These are phyloP conservation scores for Contarinia nasturtii DNA, from an alignment of 1,140 invertebrate genomes.

Conservation along the genomic window DNA sequence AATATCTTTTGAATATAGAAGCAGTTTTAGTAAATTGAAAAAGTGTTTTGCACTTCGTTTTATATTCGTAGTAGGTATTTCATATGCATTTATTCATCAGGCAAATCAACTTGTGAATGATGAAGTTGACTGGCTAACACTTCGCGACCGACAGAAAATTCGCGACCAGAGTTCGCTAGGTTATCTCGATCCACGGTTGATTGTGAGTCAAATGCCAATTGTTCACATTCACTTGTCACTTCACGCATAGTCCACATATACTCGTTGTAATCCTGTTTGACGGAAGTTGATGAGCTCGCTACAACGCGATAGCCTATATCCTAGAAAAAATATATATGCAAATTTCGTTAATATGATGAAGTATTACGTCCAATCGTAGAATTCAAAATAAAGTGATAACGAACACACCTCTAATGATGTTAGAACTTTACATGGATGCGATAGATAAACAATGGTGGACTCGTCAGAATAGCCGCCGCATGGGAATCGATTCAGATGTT, in stretches of 20 bases:
- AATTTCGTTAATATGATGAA: no score
- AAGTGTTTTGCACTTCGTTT: no score
- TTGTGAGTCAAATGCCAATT: slow-evolving; percentile 30
- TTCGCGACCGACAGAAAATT: slow-evolving; percentile 11
- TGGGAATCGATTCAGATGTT: slow-evolving; percentile 55
- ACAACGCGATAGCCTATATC: slow-evolving; percentile 72
- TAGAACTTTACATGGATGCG: slow-evolving; percentile 69
- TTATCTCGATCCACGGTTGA: slow-evolving; percentile 36
- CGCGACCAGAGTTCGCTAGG: slow-evolving; percentile 35
- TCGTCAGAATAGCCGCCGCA: slow-evolving; percentile 61
- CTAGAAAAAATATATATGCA: no score
- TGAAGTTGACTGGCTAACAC: slow-evolving; percentile 9
- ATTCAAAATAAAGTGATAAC: not conserved
- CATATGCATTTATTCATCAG: slow-evolving; percentile 13
- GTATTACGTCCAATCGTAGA: no score
- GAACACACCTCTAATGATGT: slow-evolving; percentile 50
- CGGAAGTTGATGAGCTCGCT: slow-evolving; percentile 61
- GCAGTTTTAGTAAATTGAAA: no score
- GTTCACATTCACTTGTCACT: slow-evolving; percentile 65
- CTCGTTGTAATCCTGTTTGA: slow-evolving; percentile 72
- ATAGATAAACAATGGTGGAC: slow-evolving; percentile 62
- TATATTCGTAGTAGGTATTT: no score
- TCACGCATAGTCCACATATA: slow-evolving; percentile 86
- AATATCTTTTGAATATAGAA: no score
- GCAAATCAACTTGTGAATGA: slow-evolving; percentile 22